Evolutionary conservation across 2,888 invertebrate genomes (phyloP), one percentile per base, ranked within the genome.

Genomic region (Ephialtes manifestator): DNA sequence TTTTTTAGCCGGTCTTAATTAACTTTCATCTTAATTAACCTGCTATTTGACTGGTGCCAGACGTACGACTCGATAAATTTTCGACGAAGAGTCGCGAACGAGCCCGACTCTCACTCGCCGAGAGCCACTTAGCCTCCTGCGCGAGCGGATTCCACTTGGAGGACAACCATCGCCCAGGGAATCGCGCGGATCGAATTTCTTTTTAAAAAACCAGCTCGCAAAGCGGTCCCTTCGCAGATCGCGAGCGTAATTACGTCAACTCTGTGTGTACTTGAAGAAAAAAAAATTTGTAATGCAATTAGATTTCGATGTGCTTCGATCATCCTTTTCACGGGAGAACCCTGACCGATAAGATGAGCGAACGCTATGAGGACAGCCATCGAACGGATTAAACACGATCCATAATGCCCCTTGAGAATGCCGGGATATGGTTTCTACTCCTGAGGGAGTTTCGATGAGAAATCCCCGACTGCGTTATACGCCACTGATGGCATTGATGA

Each of bases 11-110:
- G 15, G 20, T 39, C 48, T 82, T 60, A 76, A 77, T 82, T 70
- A 82, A 77, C 43, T 70, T 79, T 79, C 20, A 63, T 82, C 76
- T 82, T 77, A 77, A 82, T 82, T 82, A 82, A 77, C 63, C 60
- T 18, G 65, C 82, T 71, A 63, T 82, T 82, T 77, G 63, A 63
- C 51, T 70, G 75, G 53, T 63, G 71, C 55, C 43, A 70, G 70
- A 79, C 70, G 63, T 60, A 48, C 60, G 70, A 77, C 39, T 76
- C 68, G 67, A 76, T 68, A 68, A 71, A 71, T 70, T 70, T 70
- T 60, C 78, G 60, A 31, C 78, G 55, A 58, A 60, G 48, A 75
- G 58, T 46, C 63, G 13, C 58, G 18, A 18, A 39, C 70, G 60
- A 60, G 70, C 60, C 68, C 18, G 58, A 15, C 70, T 71, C 78